A percentile compares a stretch with the other conserved stretches of the same genome.
Evolutionary conservation across 2,113 vertebrate genomes (phyloP).

Genomic region (Canis aureus): DNA sequence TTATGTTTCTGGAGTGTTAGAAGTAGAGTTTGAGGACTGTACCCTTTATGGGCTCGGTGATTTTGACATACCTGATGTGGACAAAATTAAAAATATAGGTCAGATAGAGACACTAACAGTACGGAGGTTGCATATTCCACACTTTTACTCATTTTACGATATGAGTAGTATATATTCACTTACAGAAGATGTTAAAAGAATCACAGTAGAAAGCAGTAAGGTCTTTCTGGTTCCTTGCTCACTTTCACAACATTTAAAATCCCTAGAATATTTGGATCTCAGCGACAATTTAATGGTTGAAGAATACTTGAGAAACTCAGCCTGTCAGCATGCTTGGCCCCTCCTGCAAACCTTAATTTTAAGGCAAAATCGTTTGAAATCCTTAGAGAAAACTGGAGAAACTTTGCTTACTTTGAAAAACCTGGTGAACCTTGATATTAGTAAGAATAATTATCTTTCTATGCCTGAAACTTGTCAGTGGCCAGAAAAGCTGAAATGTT

Average conservation of each 20-base stretch:
- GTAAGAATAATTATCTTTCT: slow-evolving; percentile 88
- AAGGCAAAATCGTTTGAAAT: slow-evolving; percentile 87
- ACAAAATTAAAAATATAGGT: rapidly evolving
- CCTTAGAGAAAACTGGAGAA: slow-evolving; percentile 73
- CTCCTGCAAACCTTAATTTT: slow-evolving; percentile 87
- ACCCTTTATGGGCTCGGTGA: slow-evolving; percentile 78
- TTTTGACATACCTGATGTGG: rapidly evolving
- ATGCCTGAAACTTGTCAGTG: slow-evolving; percentile 89
- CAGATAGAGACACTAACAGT: slow-evolving; percentile 75
- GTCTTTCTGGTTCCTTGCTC: slow-evolving; percentile 87
- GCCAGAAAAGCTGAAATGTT: slow-evolving; percentile 87
- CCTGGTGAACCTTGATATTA: slow-evolving; percentile 90
- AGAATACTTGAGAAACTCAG: slow-evolving; percentile 79
- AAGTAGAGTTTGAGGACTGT: slow-evolving; percentile 81
- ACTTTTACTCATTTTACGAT: slow-evolving; percentile 83
- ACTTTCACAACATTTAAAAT: slow-evolving; percentile 73
- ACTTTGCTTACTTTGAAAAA: slow-evolving; percentile 84
- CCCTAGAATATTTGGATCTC: slow-evolving; percentile 89
- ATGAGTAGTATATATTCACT: slow-evolving; percentile 21
- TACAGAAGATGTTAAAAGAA: slow-evolving; percentile 72
- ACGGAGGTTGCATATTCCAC: slow-evolving; percentile 67
- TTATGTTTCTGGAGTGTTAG: slow-evolving; percentile 71
- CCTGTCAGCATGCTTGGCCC: slow-evolving; percentile 81
- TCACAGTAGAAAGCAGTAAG: slow-evolving; percentile 85
- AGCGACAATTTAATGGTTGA: slow-evolving; percentile 89